A percentile compares a stretch with the other conserved stretches of the same genome.
Conservation (phyloP, 2,113 vertebrate genomes). For the Anhinga rufa region DNA sequence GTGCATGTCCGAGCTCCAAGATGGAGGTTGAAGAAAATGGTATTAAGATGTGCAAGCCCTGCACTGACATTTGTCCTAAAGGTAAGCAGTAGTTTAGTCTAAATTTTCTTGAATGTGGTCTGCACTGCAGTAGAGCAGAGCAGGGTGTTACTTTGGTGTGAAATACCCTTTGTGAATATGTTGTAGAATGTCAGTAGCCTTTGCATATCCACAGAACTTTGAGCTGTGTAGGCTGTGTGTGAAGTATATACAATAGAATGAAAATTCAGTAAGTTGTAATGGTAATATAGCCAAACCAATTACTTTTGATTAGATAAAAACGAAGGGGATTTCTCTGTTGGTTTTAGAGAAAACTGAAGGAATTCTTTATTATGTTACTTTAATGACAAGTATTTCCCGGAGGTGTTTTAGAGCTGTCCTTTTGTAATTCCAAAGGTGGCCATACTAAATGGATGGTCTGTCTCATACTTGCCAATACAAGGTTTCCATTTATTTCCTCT, state of each 20-base stretch:
- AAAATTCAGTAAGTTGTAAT: not conserved
- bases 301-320: not conserved
- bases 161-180: not conserved
- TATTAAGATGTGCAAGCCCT: conserved; percentile 96
- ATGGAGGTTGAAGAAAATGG: conserved; percentile 98
- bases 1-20: conserved; percentile 96
- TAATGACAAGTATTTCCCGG: not conserved
- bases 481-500: not conserved
- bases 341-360: not conserved
- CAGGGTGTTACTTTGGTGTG: not conserved
- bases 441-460: not conserved
- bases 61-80: conserved; percentile 98
- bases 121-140: not conserved
- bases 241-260: not conserved
- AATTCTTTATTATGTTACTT: not conserved
- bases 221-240: not conserved
- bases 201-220: not conserved
- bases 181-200: not conserved
- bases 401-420: not conserved
- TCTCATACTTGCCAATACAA: not conserved
- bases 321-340: not conserved
- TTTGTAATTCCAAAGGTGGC: not conserved
- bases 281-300: not conserved
- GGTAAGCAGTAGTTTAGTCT: conserved; percentile 65
- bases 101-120: not conserved